Base-by-base conservation (phyloP, 2,113 vertebrate species). In the Oryzias melastigma region DNA sequence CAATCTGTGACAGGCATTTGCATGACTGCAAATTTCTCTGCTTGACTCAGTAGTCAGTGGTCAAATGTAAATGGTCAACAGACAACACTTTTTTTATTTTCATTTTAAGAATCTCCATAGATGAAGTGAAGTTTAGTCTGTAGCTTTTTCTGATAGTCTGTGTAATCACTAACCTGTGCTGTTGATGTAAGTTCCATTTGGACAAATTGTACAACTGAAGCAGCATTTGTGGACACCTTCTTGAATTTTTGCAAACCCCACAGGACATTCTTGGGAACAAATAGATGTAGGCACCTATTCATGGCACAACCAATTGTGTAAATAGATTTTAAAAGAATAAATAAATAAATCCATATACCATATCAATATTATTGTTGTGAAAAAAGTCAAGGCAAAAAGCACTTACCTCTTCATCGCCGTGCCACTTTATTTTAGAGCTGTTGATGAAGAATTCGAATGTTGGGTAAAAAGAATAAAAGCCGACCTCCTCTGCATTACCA, bases 181-280 rank as follows among this genome's bases (percentile, higher is more conserved):
- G 79, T 93, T 94, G 48, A 94, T 58, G 53, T 93, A 94, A 46
- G 90, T 94, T 64, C 89, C 89, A 0, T 73, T 14, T 0, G 70
- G 75, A 64, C 94, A 96, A 19, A 85, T 65, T 27, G 83, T 20
- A 1, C 93, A 95, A 7, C 52, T 58, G 18, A 96, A 96, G 70
- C 94, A 95, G 69, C 94, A 95, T 2, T 48, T 73, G 60, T 93
- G 82, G 20, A 17, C 59, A 40, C 75, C 88, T 13, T 16, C 17
- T 47, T 14, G 25, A 1, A 22, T 59, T 68, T 58, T 88, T 16
- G 1, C 52, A 44, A 48, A 53, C 54, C 88, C 88, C 3, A 0
- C 1, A 4, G 7, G 7, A 42, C 88, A 89, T 44, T 83, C 68
- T 8, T 5, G 1, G 12, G 78, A 78, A 56, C 88, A 89, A 1